These are phyloP conservation scores for Nansenia antarctica DNA, from an alignment of 2,113 vertebrate species.

Conservation along the genomic window DNA sequence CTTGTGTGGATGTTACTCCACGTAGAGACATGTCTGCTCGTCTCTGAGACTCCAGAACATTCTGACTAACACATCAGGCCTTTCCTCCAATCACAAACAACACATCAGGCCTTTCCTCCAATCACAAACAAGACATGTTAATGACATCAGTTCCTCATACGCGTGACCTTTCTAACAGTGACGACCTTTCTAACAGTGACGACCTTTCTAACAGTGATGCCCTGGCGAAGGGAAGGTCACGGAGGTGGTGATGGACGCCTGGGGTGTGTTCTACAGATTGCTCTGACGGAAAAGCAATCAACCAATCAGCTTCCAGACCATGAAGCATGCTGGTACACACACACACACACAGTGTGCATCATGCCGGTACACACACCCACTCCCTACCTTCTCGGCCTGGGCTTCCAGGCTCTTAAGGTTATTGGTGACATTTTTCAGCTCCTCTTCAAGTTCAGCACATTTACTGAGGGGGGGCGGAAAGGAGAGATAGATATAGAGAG, in stretches of 20 bases:
- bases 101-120: not conserved
- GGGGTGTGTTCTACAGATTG: not conserved
- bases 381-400: conserved; percentile 95
- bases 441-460: conserved; percentile 95
- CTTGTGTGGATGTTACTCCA: too few relatives aligned
- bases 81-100: not conserved
- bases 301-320: too few relatives aligned
- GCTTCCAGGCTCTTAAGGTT: conserved; percentile 98
- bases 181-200: not conserved
- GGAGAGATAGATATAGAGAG: not conserved
- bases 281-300: not conserved
- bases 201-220: too few relatives aligned
- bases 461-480: conserved; percentile 78
- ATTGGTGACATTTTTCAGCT: conserved; percentile 98
- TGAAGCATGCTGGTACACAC: not conserved
- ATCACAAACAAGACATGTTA: not conserved
- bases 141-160: not conserved
- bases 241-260: not conserved
- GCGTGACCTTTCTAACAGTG: not conserved
- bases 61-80: not conserved
- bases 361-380: conserved; percentile 6
- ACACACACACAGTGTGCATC: conserved; percentile 14
- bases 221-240: not conserved
- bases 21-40: too few relatives aligned
- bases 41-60: too few relatives aligned